Percentiles rank a stretch among this genome's conserved stretches.
Conservation (phyloP, 37 sponge, comb jelly and placozoan species). For the Aphrocallistes beatrix region DNA sequence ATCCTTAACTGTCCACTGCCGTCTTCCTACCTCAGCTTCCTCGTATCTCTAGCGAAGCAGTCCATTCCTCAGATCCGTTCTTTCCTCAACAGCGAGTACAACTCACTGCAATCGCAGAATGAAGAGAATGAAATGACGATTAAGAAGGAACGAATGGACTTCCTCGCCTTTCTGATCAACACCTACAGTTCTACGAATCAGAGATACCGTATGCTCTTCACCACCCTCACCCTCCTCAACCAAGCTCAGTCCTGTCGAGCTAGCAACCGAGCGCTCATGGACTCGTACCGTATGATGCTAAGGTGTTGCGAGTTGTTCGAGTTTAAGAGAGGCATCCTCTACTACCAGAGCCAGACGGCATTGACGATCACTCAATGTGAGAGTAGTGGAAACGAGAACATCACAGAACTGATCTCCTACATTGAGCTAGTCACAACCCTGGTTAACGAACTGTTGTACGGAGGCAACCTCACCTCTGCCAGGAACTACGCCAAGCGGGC, state of each 20-base stretch:
- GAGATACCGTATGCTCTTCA: background rate
- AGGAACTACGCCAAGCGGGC: constrained; percentile 16
- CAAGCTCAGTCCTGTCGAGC: background rate
- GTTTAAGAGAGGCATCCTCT: background rate
- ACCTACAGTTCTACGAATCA: background rate
- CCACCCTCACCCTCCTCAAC: background rate
- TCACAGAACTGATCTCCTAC: background rate
- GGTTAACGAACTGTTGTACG: background rate
- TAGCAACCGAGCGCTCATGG: constrained; percentile 40
- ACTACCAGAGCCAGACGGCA: constrained; percentile 18
- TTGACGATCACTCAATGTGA: background rate
- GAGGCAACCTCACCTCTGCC: background rate
- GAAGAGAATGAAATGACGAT: background rate
- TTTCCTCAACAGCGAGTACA: background rate
- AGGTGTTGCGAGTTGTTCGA: constrained; percentile 55
- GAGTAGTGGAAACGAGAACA: background rate
- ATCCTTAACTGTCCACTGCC: background rate
- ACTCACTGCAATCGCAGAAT: background rate
- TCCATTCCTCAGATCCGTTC: background rate
- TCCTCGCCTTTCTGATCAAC: background rate
- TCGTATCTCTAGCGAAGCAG: background rate
- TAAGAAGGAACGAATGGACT: background rate
- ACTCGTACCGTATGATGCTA: constrained; percentile 60
- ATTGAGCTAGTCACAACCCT: background rate
- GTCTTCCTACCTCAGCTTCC: background rate